Base-by-base conservation (phyloP, 2,113 vertebrate species). In the Dicaeum eximium region DNA sequence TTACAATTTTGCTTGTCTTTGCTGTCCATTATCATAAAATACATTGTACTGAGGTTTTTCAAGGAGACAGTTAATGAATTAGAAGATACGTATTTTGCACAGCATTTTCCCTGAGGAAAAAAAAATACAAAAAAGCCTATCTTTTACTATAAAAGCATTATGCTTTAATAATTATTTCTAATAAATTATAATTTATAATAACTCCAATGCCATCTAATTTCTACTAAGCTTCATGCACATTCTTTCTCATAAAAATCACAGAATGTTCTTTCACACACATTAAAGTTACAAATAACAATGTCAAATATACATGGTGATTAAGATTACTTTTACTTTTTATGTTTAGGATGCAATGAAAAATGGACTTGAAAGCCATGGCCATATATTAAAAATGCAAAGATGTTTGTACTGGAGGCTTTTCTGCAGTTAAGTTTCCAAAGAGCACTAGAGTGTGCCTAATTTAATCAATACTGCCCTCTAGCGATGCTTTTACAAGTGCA, bases 391-490 rank as follows among this genome's bases (percentile, higher is more conserved):
- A 91, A 78, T 62, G 40, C 24, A 84, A 73, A 19, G 19, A 40
- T 75, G 13, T 74, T 92, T 86, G 44, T 74, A 75, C 12, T 50
- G 69, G 57, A 81, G 82, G 57, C 56, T 86, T 91, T 91, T 86
- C 77, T 80, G 40, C 45, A 75, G 50, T 35, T 17, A 77, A 8
- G 8, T 79, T 89, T 92, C 82, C 83, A 48, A 56, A 35, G 80
- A 85, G 80, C 85, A 79, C 90, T 64, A 77, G 69, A 78, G 80
- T 60, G 91, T 53, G 11, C 60, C 71, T 95, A 77, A 79, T 95
- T 92, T 92, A 67, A 95, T 88, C 94, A 80, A 84, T 93, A 79
- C 66, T 93, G 96, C 96, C 96, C 95, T 95, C 97, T 98, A 96
- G 97, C 22, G 97, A 97, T 75, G 35, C n/a, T 57, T 40, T 40